Percentiles rank a stretch among this genome's conserved stretches.
Evolutionary conservation across 2,888 invertebrate genomes (phyloP).

Genomic region (Ornithoptera alexandrae): DNA sequence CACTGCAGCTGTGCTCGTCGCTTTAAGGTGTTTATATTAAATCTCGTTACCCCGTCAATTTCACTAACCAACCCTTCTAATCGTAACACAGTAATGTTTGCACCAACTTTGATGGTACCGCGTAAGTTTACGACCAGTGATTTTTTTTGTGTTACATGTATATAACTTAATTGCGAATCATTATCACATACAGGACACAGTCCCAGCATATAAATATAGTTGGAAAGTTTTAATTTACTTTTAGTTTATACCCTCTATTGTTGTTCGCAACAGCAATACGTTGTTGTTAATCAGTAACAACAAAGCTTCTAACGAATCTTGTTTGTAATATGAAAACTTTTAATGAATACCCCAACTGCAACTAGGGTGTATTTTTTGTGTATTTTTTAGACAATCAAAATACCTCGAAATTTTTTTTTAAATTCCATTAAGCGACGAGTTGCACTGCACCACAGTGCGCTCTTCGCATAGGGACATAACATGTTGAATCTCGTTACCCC

Average conservation of each 20-base stretch:
- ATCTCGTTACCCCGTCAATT: too few relatives aligned
- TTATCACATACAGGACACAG: neutral
- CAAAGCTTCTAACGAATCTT: constrained; percentile 1
- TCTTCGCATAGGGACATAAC: too few relatives aligned
- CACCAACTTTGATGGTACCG: too few relatives aligned
- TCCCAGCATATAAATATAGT: neutral
- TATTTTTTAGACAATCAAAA: neutral
- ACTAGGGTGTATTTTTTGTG: neutral
- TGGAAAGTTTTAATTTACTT: constrained; percentile 9
- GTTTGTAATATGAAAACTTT: constrained; percentile 13
- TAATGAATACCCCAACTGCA: constrained; percentile 1
- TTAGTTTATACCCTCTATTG: constrained; percentile 6
- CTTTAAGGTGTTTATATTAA: too few relatives aligned
- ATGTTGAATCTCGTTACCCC: too few relatives aligned
- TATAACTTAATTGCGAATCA: neutral
- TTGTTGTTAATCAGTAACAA: constrained; percentile 7
- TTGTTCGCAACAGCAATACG: neutral
- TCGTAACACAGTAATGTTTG: too few relatives aligned
- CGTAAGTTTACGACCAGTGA: too few relatives aligned
- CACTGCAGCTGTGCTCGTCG: too few relatives aligned
- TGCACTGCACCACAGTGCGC: too few relatives aligned
- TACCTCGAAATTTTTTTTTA: neutral
- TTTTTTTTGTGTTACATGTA: neutral
- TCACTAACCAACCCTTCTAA: too few relatives aligned
- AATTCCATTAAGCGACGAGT: too few relatives aligned